A percentile compares a stretch with the other conserved stretches of the same genome.
These are phyloP conservation scores for Pinna nobilis DNA, from an alignment of 1,140 invertebrate species.

Conservation along the genomic window DNA sequence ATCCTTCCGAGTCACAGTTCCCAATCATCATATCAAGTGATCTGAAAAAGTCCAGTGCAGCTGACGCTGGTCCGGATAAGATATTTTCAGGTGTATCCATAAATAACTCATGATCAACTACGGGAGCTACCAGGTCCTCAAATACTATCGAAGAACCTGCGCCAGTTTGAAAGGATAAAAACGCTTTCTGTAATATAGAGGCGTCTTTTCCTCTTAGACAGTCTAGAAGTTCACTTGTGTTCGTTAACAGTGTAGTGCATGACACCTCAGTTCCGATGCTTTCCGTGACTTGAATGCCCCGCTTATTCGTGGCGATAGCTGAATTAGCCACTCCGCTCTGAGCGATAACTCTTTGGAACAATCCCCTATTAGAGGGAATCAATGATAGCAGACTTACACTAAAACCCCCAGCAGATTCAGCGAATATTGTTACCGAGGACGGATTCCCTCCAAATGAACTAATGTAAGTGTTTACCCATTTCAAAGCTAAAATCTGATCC, in stretches of 20 bases:
- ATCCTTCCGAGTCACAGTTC: conserved; percentile 13
- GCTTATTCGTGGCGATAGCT: conserved; percentile 72
- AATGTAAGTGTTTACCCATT: conserved; percentile 77
- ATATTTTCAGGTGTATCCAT: not conserved
- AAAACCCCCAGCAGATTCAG: conserved; percentile 62
- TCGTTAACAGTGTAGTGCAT: not conserved
- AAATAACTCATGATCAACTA: conserved; percentile 25
- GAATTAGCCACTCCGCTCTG: conserved; percentile 80
- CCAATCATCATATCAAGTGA: conserved; percentile 28
- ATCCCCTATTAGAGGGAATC: conserved; percentile 85
- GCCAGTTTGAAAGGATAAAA: not conserved
- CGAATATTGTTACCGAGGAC: conserved; percentile 62
- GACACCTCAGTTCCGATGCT: not conserved
- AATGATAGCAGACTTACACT: conserved; percentile 85
- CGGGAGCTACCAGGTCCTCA: not conserved
- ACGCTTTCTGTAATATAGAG: not conserved
- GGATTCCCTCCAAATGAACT: conserved; percentile 62
- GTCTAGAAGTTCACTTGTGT: not conserved
- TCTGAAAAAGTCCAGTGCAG: conserved; percentile 9
- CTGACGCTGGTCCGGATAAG: not conserved
- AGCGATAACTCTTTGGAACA: conserved; percentile 85
- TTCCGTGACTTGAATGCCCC: conserved; percentile 83
- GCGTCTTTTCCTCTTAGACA: conserved; percentile 11
- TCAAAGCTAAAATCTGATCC: conserved; percentile 80
- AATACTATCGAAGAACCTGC: not conserved